Evolutionary conservation across 1,140 invertebrate genomes (phyloP).

Genomic region (Zophobas atratus): DNA sequence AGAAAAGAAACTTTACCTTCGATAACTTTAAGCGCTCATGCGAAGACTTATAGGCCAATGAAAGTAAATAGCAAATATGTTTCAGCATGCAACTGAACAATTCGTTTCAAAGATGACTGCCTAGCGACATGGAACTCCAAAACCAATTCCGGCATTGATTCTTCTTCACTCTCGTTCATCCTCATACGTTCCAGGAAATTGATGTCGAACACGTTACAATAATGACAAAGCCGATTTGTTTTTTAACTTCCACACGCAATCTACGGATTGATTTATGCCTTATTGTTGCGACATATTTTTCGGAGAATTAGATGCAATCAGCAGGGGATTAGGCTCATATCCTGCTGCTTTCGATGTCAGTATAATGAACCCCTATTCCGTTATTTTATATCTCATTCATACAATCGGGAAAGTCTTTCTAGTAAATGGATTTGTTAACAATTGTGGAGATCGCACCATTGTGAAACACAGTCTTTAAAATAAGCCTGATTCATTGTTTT

Average conservation of each 20-base stretch:
- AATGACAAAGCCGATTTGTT: constrained; percentile 31
- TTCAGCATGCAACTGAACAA: constrained; percentile 42
- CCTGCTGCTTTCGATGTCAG: too few species aligned
- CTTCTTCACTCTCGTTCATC: background rate
- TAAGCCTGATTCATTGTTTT: too few species aligned
- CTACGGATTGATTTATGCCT: background rate
- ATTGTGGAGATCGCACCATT: too few species aligned
- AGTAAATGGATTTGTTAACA: too few species aligned
- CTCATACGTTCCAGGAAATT: constrained; percentile 27
- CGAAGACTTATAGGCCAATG: constrained; percentile 44
- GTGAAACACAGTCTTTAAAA: too few species aligned
- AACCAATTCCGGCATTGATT: constrained; percentile 29
- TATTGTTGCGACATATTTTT: background rate
- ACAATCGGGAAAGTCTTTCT: too few species aligned
- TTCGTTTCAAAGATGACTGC: constrained; percentile 34
- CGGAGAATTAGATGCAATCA: too few species aligned
- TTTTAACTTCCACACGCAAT: constrained; percentile 1
- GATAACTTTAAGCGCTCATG: constrained; percentile 38
- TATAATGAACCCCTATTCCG: too few species aligned
- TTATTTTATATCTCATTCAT: too few species aligned
- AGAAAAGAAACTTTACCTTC: constrained; percentile 38
- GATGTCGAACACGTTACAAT: constrained; percentile 29
- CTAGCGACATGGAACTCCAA: constrained; percentile 27
- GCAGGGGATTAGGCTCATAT: too few species aligned
- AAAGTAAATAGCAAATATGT: constrained; percentile 47